Conservation (phyloP, 2,888 invertebrate species). For the Microchrysa polita region DNA sequence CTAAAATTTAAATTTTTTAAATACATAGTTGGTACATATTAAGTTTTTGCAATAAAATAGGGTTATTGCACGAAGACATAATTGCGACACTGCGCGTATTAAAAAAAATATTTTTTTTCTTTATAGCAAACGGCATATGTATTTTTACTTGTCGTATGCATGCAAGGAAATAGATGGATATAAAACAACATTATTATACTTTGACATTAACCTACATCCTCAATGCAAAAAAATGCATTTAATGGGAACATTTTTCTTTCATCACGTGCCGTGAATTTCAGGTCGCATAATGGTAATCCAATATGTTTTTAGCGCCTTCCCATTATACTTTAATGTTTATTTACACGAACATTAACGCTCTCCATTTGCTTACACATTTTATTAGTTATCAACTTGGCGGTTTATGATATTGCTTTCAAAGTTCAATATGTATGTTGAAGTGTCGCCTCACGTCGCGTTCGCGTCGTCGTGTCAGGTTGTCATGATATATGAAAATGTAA, state of each 20-base stretch:
- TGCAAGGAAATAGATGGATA: too few relatives aligned
- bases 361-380: not conserved
- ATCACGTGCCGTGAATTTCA: conserved; percentile 5
- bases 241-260: conserved; percentile 10
- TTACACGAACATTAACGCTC: not conserved
- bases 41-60: too few relatives aligned
- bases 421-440: not conserved
- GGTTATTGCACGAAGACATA: too few relatives aligned
- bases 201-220: not conserved
- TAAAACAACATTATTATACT: too few relatives aligned
- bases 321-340: conserved; percentile 37
- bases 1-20: too few relatives aligned
- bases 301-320: conserved; percentile 20
- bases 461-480: not conserved
- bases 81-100: too few relatives aligned
- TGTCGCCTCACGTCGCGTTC: too few relatives aligned
- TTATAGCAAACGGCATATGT: too few relatives aligned
- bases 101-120: too few relatives aligned
- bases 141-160: too few relatives aligned
- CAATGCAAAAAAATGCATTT: not conserved
- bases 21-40: too few relatives aligned
- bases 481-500: not conserved
- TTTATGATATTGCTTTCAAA: not conserved
- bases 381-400: not conserved
- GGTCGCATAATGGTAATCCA: conserved; percentile 18